These are phyloP conservation scores for Trichonephila clavata DNA, from an alignment of 1,140 invertebrate species.

Conservation along the genomic window DNA sequence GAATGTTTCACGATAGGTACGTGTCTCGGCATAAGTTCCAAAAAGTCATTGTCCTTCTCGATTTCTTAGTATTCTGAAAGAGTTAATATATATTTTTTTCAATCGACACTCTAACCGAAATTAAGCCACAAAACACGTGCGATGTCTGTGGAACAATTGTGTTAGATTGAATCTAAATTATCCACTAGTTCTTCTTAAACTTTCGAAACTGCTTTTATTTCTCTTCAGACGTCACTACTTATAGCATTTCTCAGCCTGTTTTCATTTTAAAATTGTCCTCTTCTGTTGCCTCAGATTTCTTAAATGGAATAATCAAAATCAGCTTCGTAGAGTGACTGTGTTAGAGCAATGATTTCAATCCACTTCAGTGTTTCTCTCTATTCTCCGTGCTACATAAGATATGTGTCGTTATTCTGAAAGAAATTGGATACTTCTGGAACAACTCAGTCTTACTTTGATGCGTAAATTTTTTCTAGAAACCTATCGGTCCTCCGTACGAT, in stretches of 20 bases:
- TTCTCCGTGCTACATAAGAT: background rate
- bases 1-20: background rate
- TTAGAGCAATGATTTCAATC: background rate
- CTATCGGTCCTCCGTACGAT: too few relatives aligned
- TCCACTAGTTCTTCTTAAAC: background rate
- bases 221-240: slow-evolving; percentile 4
- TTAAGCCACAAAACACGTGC: background rate
- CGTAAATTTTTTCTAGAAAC: too few relatives aligned
- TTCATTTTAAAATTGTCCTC: background rate
- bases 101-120: background rate
- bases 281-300: background rate
- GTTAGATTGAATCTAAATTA: background rate
- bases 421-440: too few relatives aligned
- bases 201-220: background rate
- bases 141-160: background rate
- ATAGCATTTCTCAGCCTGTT: background rate
- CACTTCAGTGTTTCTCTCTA: background rate
- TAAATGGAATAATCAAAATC: background rate
- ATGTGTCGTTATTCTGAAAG: background rate
- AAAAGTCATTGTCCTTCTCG: background rate
- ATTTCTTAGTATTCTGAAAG: background rate
- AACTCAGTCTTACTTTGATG: too few relatives aligned
- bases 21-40: background rate
- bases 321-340: background rate
- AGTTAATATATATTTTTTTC: background rate